Conservation (phyloP, 2,797 vertebrate genomes). For the Acanthurus lineatus region DNA sequence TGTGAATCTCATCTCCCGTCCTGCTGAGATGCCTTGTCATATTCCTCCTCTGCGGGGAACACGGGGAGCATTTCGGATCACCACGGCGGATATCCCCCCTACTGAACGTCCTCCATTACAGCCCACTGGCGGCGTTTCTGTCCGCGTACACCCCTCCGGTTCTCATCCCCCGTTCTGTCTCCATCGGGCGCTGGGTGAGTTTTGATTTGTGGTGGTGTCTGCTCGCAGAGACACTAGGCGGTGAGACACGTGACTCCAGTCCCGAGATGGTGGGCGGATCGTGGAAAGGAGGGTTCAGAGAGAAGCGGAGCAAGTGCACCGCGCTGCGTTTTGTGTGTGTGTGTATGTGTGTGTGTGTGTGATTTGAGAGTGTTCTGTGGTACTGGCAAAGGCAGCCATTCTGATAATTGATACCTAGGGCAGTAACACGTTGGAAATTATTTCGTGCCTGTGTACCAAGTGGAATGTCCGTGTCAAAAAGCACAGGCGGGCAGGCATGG, state of each 20-base stretch:
- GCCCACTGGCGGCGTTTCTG: constrained; percentile 34
- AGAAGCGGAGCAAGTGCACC: constrained; percentile 77
- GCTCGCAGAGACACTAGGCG: constrained; percentile 73
- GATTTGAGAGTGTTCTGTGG: constrained; percentile 30
- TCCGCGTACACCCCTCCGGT: constrained; percentile 35
- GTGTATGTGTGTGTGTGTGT: neutral
- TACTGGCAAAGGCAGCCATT: constrained; percentile 49
- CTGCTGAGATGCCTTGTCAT: constrained; percentile 33
- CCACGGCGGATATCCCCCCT: constrained; percentile 13
- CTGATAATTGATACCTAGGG: constrained; percentile 68
- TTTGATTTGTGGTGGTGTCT: constrained; percentile 78
- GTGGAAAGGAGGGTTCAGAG: constrained; percentile 77
- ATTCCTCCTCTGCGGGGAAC: constrained; percentile 39
- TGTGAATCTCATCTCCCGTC: constrained; percentile 69
- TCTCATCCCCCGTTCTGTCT: constrained; percentile 46
- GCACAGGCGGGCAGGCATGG: neutral
- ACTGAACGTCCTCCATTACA: constrained; percentile 12
- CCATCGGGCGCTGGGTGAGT: constrained; percentile 72
- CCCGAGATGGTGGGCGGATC: constrained; percentile 82
- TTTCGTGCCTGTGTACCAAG: constrained; percentile 8
- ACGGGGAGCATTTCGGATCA: constrained; percentile 17
- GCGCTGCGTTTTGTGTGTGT: constrained; percentile 40
- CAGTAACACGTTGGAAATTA: constrained; percentile 58
- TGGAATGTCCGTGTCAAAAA: constrained; percentile 7
- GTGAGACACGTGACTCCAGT: constrained; percentile 82